These are phyloP conservation scores for Ryuthela nishihirai DNA, from an alignment of 2,888 invertebrate species.

Conservation along the genomic window DNA sequence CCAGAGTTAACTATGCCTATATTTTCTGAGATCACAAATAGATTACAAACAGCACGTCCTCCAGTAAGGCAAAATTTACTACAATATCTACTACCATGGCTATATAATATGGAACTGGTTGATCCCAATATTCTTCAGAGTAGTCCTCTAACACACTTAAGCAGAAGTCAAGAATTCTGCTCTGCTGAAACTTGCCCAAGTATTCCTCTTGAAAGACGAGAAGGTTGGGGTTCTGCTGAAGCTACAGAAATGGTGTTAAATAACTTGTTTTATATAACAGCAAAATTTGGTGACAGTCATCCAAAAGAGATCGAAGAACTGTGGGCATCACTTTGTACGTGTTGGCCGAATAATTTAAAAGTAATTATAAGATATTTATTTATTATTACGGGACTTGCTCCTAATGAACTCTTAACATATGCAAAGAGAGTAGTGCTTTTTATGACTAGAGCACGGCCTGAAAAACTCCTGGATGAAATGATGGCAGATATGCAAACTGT, in stretches of 20 bases:
- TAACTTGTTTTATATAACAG: conserved; percentile 96
- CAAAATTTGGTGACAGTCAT: conserved; percentile 95
- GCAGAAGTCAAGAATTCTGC: conserved; percentile 37
- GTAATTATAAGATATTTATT: conserved; percentile 94
- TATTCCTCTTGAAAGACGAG: conserved; percentile 49
- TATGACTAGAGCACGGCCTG: conserved; percentile 85
- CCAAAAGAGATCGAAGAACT: conserved; percentile 92
- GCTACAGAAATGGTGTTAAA: conserved; percentile 99
- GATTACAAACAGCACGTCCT: conserved; percentile 92
- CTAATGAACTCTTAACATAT: conserved; percentile 83
- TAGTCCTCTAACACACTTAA: conserved; percentile 37
- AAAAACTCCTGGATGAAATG: conserved; percentile 90
- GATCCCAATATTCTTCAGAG: conserved; percentile 87
- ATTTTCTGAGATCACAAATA: conserved; percentile 97
- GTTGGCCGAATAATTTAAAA: conserved; percentile 95
- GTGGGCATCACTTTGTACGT: conserved; percentile 92
- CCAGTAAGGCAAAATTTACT: conserved; percentile 86
- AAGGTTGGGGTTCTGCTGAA: conserved; percentile 97
- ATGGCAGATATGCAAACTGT: conserved; percentile 97
- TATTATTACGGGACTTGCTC: conserved; percentile 96
- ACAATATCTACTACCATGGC: conserved; percentile 92
- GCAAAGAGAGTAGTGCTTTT: conserved; percentile 93
- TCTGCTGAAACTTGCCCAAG: conserved; percentile 27
- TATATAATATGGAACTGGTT: conserved; percentile 96
- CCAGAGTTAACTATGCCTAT: conserved; percentile 99